These are phyloP conservation scores for Phycodurus eques DNA, from an alignment of 2,113 vertebrate genomes.

Conservation along the genomic window DNA sequence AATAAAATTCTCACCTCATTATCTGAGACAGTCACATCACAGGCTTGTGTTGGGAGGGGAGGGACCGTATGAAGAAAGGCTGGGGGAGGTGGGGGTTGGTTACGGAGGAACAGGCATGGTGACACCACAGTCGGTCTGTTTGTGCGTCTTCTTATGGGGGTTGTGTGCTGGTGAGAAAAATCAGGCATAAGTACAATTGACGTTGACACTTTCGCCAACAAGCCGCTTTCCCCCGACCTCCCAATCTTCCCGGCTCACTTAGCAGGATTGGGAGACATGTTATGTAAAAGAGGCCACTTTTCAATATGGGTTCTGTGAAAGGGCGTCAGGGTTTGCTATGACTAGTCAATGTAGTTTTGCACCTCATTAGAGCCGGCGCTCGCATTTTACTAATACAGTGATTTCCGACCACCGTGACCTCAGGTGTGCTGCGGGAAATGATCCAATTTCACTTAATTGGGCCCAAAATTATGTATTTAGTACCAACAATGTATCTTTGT, in stretches of 20 bases:
- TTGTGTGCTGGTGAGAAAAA: conserved; percentile 45
- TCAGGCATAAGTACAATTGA: conserved; percentile 44
- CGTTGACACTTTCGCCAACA: conserved; percentile 50
- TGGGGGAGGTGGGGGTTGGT: conserved; percentile 22
- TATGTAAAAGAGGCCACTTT: conserved; percentile 49
- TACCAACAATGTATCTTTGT: too few relatives aligned
- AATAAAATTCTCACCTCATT: conserved; percentile 80
- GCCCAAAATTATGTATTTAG: not conserved
- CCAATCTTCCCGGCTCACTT: conserved; percentile 60
- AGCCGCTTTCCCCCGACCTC: conserved; percentile 32
- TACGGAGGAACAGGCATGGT: conserved; percentile 12
- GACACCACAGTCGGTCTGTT: conserved; percentile 50
- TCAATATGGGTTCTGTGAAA: conserved; percentile 57
- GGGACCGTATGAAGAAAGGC: conserved; percentile 53
- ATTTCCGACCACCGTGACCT: not conserved
- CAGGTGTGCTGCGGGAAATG: not conserved
- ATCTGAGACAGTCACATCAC: conserved; percentile 76
- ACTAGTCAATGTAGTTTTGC: conserved; percentile 55
- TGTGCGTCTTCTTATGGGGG: conserved; percentile 28
- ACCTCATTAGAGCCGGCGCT: conserved; percentile 53
- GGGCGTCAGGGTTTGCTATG: conserved; percentile 56
- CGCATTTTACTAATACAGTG: not conserved
- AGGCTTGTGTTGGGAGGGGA: conserved; percentile 62
- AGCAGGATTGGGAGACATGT: conserved; percentile 56
- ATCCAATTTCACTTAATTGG: not conserved